A percentile compares a stretch with the other conserved stretches of the same genome.
Evolutionary conservation across 2,888 invertebrate genomes (phyloP).

Genomic region (Euplagia quadripunctaria): DNA sequence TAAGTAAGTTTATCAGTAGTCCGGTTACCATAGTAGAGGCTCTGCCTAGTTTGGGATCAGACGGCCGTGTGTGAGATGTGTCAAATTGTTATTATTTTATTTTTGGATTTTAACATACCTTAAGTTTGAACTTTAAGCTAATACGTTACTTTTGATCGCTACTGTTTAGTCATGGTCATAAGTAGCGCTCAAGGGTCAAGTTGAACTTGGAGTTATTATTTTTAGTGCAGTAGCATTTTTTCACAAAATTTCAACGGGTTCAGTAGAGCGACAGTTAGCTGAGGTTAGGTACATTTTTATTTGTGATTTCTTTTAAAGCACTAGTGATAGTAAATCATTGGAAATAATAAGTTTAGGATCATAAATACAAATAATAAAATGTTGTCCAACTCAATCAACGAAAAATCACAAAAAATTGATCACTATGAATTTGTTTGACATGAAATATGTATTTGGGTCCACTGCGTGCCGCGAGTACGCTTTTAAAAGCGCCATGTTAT

Average conservation of each 20-base stretch:
- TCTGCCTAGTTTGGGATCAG: no score
- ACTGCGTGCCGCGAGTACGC: neutral
- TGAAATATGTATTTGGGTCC: neutral
- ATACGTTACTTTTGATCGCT: no score
- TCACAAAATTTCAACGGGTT: neutral
- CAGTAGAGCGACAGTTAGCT: neutral
- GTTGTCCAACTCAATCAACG: neutral
- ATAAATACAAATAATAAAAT: neutral
- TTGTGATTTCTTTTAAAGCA: neutral
- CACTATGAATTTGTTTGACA: neutral
- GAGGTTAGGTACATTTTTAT: neutral
- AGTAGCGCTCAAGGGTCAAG: no score
- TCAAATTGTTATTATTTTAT: no score
- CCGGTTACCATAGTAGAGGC: no score
- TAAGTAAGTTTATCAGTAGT: no score
- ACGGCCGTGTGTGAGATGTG: no score
- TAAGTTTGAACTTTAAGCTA: no score
- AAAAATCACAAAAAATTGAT: neutral
- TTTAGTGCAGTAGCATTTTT: no score
- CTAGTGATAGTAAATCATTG: neutral
- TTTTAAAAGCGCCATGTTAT: neutral
- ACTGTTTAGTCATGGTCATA: no score
- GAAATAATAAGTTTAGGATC: neutral
- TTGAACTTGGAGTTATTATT: no score
- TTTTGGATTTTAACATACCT: no score